Evolutionary conservation across 2,888 invertebrate species (phyloP).

Genomic region (Drosophila borealis): DNA sequence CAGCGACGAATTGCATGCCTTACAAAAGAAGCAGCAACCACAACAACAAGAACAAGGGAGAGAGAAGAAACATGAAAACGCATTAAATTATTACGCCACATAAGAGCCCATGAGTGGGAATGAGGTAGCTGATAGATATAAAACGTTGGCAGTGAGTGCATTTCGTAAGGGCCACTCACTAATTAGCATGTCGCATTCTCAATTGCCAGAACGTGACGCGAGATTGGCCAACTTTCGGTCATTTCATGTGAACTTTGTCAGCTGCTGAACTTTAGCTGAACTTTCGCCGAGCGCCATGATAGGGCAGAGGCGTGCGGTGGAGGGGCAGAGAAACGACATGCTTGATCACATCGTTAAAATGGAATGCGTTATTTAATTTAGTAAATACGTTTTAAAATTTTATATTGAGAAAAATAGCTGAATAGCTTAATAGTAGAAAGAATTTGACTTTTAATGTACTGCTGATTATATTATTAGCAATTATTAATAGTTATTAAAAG

Average conservation of each 20-base stretch:
- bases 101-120: constrained; percentile 26
- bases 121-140: background rate
- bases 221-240: constrained; percentile 57
- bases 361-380: no score
- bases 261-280: constrained; percentile 43
- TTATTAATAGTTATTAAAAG: no score
- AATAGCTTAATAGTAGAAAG: no score
- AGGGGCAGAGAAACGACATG: no score
- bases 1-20: constrained; percentile 53
- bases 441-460: no score
- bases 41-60: constrained; percentile 22
- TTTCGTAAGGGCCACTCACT: constrained; percentile 44
- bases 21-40: constrained; percentile 18
- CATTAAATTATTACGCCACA: constrained; percentile 70
- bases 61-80: constrained; percentile 56
- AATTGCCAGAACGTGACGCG: constrained; percentile 73
- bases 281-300: constrained; percentile 7
- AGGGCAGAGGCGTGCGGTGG: no score
- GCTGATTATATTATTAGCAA: no score
- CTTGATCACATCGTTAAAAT: no score
- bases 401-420: no score
- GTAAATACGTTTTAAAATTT: no score
- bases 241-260: constrained; percentile 44
- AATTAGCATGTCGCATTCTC: constrained; percentile 77
- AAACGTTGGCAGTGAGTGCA: background rate